These are phyloP conservation scores for Meghimatium bilineatum DNA, from an alignment of 2,888 invertebrate genomes.

Conservation along the genomic window DNA sequence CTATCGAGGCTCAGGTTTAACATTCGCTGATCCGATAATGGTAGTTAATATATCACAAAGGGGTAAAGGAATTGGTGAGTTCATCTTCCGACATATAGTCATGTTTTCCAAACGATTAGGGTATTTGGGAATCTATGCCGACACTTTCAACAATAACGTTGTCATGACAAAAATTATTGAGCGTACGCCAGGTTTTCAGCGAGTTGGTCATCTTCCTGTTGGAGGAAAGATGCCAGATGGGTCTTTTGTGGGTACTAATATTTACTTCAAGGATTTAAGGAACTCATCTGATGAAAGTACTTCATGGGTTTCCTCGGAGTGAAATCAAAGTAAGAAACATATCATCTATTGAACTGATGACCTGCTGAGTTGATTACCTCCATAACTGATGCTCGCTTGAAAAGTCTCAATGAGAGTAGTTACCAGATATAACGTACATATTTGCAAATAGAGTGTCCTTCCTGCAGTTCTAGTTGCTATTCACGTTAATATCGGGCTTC, in stretches of 20 bases:
- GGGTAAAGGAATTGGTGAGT: slow-evolving; percentile 57
- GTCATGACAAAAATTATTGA: slow-evolving; percentile 56
- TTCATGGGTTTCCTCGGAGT: background rate
- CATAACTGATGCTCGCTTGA: too few relatives aligned
- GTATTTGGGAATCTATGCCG: slow-evolving; percentile 58
- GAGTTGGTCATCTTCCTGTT: slow-evolving; percentile 55
- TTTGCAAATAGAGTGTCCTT: too few relatives aligned
- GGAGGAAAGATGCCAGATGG: slow-evolving; percentile 54
- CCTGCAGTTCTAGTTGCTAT: too few relatives aligned
- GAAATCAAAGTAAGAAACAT: too few relatives aligned
- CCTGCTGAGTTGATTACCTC: too few relatives aligned
- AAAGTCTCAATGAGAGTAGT: too few relatives aligned
- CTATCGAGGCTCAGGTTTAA: slow-evolving; percentile 53
- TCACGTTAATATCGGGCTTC: too few relatives aligned
- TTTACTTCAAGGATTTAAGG: slow-evolving; percentile 53
- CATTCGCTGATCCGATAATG: slow-evolving; percentile 58
- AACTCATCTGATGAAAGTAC: background rate
- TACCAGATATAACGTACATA: too few relatives aligned
- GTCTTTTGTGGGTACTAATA: slow-evolving; percentile 46
- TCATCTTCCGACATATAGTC: slow-evolving; percentile 53
- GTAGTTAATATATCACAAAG: slow-evolving; percentile 57
- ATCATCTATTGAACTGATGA: too few relatives aligned
- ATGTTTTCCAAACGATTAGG: slow-evolving; percentile 56
- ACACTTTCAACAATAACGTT: slow-evolving; percentile 56
- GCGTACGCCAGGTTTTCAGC: slow-evolving; percentile 50